These are phyloP conservation scores for Australoheros facetus DNA, from an alignment of 2,797 vertebrate genomes.

Conservation along the genomic window DNA sequence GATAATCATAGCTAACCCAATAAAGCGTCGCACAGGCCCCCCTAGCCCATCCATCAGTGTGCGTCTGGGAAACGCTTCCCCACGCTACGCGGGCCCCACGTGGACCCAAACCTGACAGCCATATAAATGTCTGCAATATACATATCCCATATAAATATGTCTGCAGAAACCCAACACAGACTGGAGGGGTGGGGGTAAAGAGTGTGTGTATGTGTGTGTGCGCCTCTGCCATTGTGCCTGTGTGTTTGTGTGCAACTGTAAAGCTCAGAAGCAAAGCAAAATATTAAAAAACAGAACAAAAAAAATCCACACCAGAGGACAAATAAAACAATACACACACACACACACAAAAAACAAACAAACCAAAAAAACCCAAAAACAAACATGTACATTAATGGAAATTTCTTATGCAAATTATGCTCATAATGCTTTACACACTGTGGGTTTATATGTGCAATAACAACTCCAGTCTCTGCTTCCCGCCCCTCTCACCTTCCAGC, in stretches of 20 bases:
- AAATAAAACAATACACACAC: slow-evolving; percentile 72
- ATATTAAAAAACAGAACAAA: slow-evolving; percentile 59
- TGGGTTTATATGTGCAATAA: slow-evolving; percentile 63
- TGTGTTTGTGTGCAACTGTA: slow-evolving; percentile 37
- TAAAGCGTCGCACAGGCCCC: slow-evolving; percentile 92
- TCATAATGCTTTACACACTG: slow-evolving; percentile 57
- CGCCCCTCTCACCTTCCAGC: slow-evolving; percentile 87
- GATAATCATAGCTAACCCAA: slow-evolving; percentile 99
- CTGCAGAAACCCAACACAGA: slow-evolving; percentile 77
- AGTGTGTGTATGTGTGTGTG: slow-evolving; percentile 16
- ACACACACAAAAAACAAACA: too few species aligned
- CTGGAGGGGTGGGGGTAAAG: slow-evolving; percentile 40
- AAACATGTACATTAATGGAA: slow-evolving; percentile 91
- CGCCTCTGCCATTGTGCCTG: slow-evolving; percentile 24
- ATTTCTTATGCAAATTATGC: slow-evolving; percentile 77
- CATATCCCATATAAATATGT: slow-evolving; percentile 89
- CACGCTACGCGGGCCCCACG: slow-evolving; percentile 81
- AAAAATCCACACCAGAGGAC: slow-evolving; percentile 45
- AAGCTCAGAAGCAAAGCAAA: slow-evolving; percentile 82
- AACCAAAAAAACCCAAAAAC: neutral
- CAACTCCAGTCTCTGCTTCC: neutral
- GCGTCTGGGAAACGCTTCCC: slow-evolving; percentile 96
- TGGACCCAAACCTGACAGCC: slow-evolving; percentile 91
- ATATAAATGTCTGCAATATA: slow-evolving; percentile 99
- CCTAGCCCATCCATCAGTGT: slow-evolving; percentile 92